phyloP scores from a whole-genome alignment of 2,113 vertebrate genomes.

The Taurulus bubalis region DNA sequence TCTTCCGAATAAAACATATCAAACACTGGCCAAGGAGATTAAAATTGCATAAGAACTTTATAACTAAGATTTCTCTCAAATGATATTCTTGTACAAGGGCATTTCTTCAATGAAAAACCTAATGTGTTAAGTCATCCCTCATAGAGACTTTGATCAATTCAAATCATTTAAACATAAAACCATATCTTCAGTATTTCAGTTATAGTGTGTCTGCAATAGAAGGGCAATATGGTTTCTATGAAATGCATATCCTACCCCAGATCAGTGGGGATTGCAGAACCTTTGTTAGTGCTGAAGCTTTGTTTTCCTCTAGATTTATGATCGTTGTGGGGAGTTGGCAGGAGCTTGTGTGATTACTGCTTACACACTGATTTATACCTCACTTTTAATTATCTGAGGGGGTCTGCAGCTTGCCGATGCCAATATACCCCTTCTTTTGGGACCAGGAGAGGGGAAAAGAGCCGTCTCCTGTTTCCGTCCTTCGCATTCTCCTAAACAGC shows the following conservation, averaged over 20 bases:
- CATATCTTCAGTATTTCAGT: constrained; percentile 23
- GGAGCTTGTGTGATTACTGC: constrained; percentile 81
- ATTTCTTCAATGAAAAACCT: constrained; percentile 23
- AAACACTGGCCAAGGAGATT: not conserved
- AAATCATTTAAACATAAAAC: constrained; percentile 53
- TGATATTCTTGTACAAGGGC: not conserved
- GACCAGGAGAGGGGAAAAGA: constrained; percentile 39
- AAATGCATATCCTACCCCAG: constrained; percentile 64
- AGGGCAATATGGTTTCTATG: constrained; percentile 45
- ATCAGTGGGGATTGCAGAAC: constrained; percentile 69
- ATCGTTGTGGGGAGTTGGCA: constrained; percentile 71
- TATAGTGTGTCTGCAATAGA: constrained; percentile 34
- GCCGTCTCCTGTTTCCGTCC: constrained; percentile 65
- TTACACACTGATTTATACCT: constrained; percentile 85
- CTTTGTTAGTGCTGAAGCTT: constrained; percentile 75
- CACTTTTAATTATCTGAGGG: constrained; percentile 85
- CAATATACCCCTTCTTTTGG: constrained; percentile 72
- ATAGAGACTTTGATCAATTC: constrained; percentile 24
- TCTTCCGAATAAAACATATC: not conserved
- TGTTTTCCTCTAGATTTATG: constrained; percentile 83
- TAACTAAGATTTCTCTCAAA: not conserved
- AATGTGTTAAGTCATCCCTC: constrained; percentile 19
- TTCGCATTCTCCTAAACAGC: constrained; percentile 38
- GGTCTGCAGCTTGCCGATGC: constrained; percentile 69
- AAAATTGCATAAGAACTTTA: not conserved